Evolutionary conservation across 2,113 vertebrate species (phyloP), one percentile per base, ranked within the genome.

Genomic region (Gnathonemus longibarbis): DNA sequence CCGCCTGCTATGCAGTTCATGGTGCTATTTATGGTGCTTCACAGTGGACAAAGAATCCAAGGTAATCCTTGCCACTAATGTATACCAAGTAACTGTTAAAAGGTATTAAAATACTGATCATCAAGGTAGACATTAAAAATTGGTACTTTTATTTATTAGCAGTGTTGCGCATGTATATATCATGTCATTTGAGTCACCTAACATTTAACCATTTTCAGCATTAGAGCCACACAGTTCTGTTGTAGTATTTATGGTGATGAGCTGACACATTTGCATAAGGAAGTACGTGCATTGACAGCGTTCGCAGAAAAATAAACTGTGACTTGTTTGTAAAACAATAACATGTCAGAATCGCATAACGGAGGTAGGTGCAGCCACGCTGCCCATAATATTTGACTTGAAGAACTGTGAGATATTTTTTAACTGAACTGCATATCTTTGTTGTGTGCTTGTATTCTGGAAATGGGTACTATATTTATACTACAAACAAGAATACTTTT

Each of bases 101-200:
- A 66, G 56, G 48, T 50, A 83, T 35, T 50, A 45, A 42, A 50
- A 83, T 35, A 58, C 56, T 52, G 56, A 39, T 88, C 56, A 21
- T 62, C 10, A 52, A 88, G 31, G 48, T 50, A 17, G 11, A 87
- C 50, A 35, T 35, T 11, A 31, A 56, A 39, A 35, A 83, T 52
- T 27, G 39, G 62, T 74, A 21, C 58, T 46, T 89, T 66, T 50
- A 70, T 74, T 62, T 88, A 70, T 88, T 66, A 88, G 58, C 88
- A 70, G 58, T 70, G 42, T 50, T 48, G 48, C 21, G 84, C 80
- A 84, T 84, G 48, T 50, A 19, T 50, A 87, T 8, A 87, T 31
- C 85, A 31, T 35, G 46, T 50, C 49, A 52, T 31, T 48, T 31
- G 53, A 42, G 39, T 84, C 83, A 48, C 21, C 45, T 46, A 48